Conservation (phyloP, 2,888 invertebrate species). For the Dioctria linearis region DNA sequence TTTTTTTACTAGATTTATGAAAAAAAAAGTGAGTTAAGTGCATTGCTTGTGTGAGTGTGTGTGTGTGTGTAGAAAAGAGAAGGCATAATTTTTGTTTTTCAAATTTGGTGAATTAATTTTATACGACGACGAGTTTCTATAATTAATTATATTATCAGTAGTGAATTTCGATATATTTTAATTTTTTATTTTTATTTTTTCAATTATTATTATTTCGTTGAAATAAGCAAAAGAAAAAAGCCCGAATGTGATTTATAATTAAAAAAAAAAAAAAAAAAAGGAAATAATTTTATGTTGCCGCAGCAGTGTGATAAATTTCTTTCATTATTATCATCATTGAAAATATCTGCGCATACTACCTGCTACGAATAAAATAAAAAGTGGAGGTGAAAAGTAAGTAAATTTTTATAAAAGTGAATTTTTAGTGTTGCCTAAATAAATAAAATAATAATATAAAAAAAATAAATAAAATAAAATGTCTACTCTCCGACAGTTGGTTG, state of each 20-base stretch:
- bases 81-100: constrained; percentile 23
- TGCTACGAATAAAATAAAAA: constrained; percentile 13
- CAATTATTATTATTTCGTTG: neutral
- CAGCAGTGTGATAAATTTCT: constrained; percentile 6
- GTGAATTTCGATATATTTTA: constrained; percentile 32
- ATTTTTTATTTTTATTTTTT: constrained; percentile 17
- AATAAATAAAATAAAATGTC: constrained; percentile 31
- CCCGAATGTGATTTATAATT: constrained; percentile 13
- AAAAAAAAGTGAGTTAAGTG: constrained; percentile 26
- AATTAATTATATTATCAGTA: neutral
- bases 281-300: constrained; percentile 17
- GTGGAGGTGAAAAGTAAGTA: constrained; percentile 31
- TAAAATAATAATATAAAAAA: constrained; percentile 29
- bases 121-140: neutral
- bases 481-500: constrained; percentile 24
- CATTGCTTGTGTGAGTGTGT: neutral
- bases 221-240: neutral
- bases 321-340: neutral
- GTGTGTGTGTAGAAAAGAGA: neutral
- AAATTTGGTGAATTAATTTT: constrained; percentile 22
- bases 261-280: too few relatives aligned
- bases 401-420: constrained; percentile 31
- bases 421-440: constrained; percentile 32
- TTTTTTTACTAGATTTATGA: neutral
- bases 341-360: too few relatives aligned